Conservation (phyloP, 2,888 invertebrate species). For the Camptogramma bilineatum region DNA sequence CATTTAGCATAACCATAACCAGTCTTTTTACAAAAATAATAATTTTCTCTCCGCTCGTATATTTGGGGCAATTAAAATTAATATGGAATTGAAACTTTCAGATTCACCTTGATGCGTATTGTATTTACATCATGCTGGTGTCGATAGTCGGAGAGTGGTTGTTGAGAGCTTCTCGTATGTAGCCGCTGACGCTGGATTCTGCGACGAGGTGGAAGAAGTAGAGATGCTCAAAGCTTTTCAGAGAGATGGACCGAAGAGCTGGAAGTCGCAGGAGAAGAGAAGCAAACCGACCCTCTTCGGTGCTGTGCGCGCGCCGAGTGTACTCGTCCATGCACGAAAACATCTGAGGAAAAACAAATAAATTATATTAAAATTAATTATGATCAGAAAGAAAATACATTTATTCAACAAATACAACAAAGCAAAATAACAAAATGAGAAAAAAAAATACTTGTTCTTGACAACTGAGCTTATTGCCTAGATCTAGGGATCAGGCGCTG, state of each 20-base stretch:
- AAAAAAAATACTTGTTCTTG: too few species aligned
- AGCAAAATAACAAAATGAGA: too few species aligned
- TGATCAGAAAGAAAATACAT: too few species aligned
- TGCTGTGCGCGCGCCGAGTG: constrained; percentile 93
- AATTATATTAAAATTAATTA: too few species aligned
- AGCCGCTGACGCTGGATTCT: constrained; percentile 93
- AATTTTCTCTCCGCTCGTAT: constrained; percentile 36
- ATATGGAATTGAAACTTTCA: constrained; percentile 43
- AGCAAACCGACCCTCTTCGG: constrained; percentile 97
- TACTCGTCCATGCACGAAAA: constrained; percentile 98
- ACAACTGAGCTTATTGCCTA: too few species aligned
- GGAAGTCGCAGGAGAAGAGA: constrained; percentile 95
- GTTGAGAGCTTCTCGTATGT: constrained; percentile 91
- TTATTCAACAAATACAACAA: too few species aligned
- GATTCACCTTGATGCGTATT: constrained; percentile 22
- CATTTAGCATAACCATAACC: constrained; percentile 42
- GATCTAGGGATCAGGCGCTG: too few species aligned
- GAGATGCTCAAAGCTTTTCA: constrained; percentile 97
- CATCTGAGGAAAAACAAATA: constrained; percentile 68
- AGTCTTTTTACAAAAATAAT: constrained; percentile 43
- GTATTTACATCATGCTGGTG: constrained; percentile 65
- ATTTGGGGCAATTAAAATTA: constrained; percentile 46
- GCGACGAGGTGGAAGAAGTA: constrained; percentile 97
- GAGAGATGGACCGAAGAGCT: constrained; percentile 94
- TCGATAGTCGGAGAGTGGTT: constrained; percentile 86